Evolutionary conservation across 1,140 invertebrate genomes (phyloP), one percentile per base, ranked within the genome.

Genomic region (Drosophila tsacasi): DNA sequence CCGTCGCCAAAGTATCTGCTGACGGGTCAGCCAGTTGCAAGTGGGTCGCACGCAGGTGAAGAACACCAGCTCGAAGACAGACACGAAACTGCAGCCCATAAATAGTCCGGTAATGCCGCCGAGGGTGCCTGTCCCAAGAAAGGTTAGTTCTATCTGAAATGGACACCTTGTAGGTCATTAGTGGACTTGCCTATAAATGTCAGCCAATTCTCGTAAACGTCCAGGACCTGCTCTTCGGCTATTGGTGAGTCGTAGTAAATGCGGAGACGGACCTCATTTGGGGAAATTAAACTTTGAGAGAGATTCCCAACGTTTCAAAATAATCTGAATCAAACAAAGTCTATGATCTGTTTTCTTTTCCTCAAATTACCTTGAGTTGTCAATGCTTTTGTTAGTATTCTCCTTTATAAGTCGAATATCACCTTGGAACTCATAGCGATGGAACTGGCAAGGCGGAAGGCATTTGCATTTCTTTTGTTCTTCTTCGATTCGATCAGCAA

Each of bases 81-180:
- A 95, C 58, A 96, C 94, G 6, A 96, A 93, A 59, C 95, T 96
- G 82, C 96, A 96, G 8, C 95, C 96, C 44, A 95, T 93, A 89
- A 95, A 95, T 44, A 96, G 85, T n/a, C 95, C 94, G 0, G 96
- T 90, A 8, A 96, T 93, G 23, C 95, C 95, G 1, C 95, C 95
- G 65, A 96, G 95, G 25, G 94, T 94, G 47, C 95, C 96, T 96
- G 92, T 30, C 19, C n/a, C 46, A 50, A 21, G 12, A 12, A 32
- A 1, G 12, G 27, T 13, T 65, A 40, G 17, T 39, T 61, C 5
- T 4, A 55, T 62, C 6, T 57, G 23, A 65, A 52, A 46, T 46
- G 13, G 19, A 12, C 17, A 35, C 30, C 23, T 71, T 49, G 40
- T 64, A 25, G 66, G 59, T 72, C 40, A 58, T 79, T 72, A 72